Base-by-base conservation (phyloP, 2,113 vertebrate species). In the Diadophis punctatus region DNA sequence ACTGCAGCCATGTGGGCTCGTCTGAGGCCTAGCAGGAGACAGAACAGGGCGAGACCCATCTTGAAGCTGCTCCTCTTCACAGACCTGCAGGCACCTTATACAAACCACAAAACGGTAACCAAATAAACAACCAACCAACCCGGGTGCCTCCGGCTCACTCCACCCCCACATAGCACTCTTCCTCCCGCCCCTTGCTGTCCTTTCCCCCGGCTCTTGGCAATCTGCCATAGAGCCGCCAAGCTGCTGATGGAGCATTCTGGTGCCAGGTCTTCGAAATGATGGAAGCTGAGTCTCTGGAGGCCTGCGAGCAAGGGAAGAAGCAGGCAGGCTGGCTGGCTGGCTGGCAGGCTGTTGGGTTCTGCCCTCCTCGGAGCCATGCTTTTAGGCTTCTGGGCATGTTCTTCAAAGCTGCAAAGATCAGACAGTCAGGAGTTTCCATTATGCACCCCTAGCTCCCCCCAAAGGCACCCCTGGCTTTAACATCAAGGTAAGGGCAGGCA, bases 1-100 rank as follows among this genome's bases (percentile, higher is more conserved):
- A 84, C 51, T 8, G 12, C 27, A 14, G 90, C 92, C 0, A 84
- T 58, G n/a, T 3, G 84, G 96, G 95, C 80, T 90, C 53, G 58
- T 86, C 92, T 1, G 94, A 84, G 90, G 89, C 94, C 27, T 0
- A 0, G 58, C 51, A 95, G 94, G 96, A 94, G 95, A 4, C 55
- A 23, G 95, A 92, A 92, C 93, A 91, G 96, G 96, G 95, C 68
- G 96, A 95, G 96, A 92, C 93, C 14, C 93, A 55, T 93, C 92
- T 87, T 46, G 48, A 94, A 92, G 93, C 95, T 80, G 95, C 80
- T 94, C 8, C 95, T 94, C 94, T 93, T 93, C 92, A 95, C 95
- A 96, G 96, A 95, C 94, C 96, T 88, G 96, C 88, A 95, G 96
- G 96, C 96, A 96, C 96, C 96, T 95, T 92, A 51, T 1, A 6